Evolutionary conservation across 2,888 invertebrate species (phyloP).

Genomic region (Pheosia gnoma): DNA sequence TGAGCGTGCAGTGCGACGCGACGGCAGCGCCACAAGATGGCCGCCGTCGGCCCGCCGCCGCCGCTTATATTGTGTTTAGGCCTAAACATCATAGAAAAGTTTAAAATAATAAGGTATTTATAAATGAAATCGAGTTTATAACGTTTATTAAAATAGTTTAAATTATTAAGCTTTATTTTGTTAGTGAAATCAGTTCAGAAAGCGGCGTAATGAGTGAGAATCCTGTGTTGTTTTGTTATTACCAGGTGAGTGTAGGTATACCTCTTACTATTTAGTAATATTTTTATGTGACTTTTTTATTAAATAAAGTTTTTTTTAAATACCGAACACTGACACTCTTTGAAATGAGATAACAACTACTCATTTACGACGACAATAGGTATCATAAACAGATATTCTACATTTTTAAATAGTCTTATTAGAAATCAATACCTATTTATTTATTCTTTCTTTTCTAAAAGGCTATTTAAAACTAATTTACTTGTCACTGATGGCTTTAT

Average conservation of each 20-base stretch:
- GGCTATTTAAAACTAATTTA: neutral
- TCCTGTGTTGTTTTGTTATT: constrained; percentile 46
- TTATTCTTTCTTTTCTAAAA: neutral
- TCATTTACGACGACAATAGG: neutral
- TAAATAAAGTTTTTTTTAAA: neutral
- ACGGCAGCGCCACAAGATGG: constrained; percentile 82
- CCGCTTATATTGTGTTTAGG: constrained; percentile 79
- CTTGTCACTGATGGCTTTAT: neutral
- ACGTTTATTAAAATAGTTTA: constrained; percentile 22
- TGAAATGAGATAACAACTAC: neutral
- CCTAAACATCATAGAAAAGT: constrained; percentile 70
- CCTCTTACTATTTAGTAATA: constrained; percentile 11
- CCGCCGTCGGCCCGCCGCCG: constrained; percentile 75
- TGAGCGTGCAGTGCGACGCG: constrained; percentile 71
- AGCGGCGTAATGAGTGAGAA: constrained; percentile 37
- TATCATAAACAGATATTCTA: neutral
- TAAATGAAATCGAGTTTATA: constrained; percentile 28
- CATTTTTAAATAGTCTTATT: constrained; percentile 13
- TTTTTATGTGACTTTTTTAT: constrained; percentile 2
- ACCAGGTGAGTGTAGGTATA: constrained; percentile 42
- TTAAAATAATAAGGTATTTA: constrained; percentile 34
- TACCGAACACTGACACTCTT: neutral
- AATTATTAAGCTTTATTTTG: constrained; percentile 15
- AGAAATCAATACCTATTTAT: constrained; percentile 7
- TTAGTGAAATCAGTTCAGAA: constrained; percentile 21